These are phyloP conservation scores for Pseudomugil gertrudae DNA, from an alignment of 2,797 vertebrate genomes.

Conservation along the genomic window DNA sequence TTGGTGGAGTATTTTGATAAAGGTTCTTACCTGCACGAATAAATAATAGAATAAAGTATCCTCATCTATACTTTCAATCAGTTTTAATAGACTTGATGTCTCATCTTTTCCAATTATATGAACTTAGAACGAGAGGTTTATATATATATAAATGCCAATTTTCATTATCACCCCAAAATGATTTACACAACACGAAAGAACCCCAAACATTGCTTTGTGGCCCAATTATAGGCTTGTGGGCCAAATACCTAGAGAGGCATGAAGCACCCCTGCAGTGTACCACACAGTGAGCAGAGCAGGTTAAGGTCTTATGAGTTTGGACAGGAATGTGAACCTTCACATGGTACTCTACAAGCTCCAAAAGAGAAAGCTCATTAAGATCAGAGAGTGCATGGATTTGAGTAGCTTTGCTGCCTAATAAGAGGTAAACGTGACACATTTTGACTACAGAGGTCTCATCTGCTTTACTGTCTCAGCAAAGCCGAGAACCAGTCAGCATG, in stretches of 20 bases:
- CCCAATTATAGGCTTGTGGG: conserved; percentile 54
- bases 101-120: conserved; percentile 8
- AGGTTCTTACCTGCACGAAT: background rate
- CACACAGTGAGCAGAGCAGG: conserved; percentile 76
- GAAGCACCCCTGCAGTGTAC: conserved; percentile 66
- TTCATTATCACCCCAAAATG: conserved; percentile 14
- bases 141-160: conserved; percentile 3
- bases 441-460: conserved; percentile 39
- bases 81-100: background rate
- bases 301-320: conserved; percentile 79
- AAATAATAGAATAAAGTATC: background rate
- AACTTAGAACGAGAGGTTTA: background rate
- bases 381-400: conserved; percentile 60
- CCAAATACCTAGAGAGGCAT: conserved; percentile 55
- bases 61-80: conserved; percentile 3
- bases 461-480: conserved; percentile 24
- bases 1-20: background rate
- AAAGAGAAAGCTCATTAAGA: conserved; percentile 80
- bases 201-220: conserved; percentile 44
- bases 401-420: conserved; percentile 44
- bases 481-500: conserved; percentile 17
- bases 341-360: conserved; percentile 60
- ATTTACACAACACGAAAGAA: conserved; percentile 38
- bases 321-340: conserved; percentile 81
- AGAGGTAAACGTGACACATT: conserved; percentile 39